Base-by-base conservation (phyloP, 1,140 invertebrate genomes). In the Aphaenogaster rudis region DNA sequence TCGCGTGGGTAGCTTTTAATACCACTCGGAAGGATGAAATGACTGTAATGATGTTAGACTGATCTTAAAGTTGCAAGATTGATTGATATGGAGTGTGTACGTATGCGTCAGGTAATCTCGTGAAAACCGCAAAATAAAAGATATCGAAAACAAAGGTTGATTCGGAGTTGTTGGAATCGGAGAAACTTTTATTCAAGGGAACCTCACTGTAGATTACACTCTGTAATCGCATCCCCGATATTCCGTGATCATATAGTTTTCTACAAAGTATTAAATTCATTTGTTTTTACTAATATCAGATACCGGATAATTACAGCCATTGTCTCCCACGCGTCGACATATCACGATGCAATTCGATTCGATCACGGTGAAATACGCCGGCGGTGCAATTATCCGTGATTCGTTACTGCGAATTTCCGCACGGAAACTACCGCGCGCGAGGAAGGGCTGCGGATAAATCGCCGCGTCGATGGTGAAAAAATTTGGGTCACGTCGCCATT, bases 401-500 rank as follows among this genome's bases (percentile, higher is more conserved):
- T 84, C 69, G 80, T 74, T 84, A 74, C 69, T 13, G 54, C 11
- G 54, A 74, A 82, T 74, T 82, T 74, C 69, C 52, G 66, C 66
- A 28, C 66, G 66, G 66, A 42, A 48, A 5, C 42, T 50, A 48
- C 8, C 42, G 63, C 61, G 61, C 11, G n/a, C 69, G 80, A 74
- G 82, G 21, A 66, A 66, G 61, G 63, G 54, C 21, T 42, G 67
- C 39, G 69, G 39, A 84, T 79, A 86, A 86, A 86, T 86, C 74
- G 82, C 74, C 59, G 36, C 57, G 57, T 64, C 80, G 86, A 86
- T 79, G 77, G 86, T 61, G 28, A 67, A 86, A 79, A 86, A 86
- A 86, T 86, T 79, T 77, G 13, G 72, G 72, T 66, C 72, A 86
- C 59, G 84, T 86, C 84, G 84, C 7, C 72, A 86, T 86, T 86